A percentile compares a stretch with the other conserved stretches of the same genome.
Evolutionary conservation across 2,797 vertebrate genomes (phyloP).

Genomic region (Numenius phaeopus): DNA sequence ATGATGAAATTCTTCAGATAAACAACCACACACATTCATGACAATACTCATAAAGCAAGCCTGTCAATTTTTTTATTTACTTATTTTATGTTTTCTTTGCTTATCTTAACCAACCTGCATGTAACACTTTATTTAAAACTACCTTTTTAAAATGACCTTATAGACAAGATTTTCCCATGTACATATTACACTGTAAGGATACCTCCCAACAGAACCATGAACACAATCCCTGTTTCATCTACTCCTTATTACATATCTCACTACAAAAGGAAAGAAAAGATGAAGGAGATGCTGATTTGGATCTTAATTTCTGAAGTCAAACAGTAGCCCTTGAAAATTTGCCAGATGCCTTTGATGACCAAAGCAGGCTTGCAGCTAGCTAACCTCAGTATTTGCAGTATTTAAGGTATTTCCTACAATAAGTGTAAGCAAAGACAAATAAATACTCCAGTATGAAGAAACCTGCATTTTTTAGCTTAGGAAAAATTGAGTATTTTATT

Average conservation of each 20-base stretch:
- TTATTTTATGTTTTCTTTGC: background rate
- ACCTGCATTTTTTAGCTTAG: background rate
- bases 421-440: background rate
- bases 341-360: background rate
- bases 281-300: background rate
- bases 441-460: background rate
- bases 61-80: background rate
- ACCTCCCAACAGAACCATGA: background rate
- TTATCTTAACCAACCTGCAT: background rate
- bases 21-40: background rate
- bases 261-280: background rate
- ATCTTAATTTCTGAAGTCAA: background rate
- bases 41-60: background rate
- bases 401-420: constrained; percentile 49
- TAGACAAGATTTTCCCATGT: background rate
- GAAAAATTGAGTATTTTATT: background rate
- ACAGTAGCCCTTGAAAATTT: background rate
- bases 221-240: background rate
- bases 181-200: background rate
- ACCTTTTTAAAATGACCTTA: background rate
- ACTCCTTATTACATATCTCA: background rate
- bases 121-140: background rate
- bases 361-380: background rate
- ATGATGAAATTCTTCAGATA: background rate
- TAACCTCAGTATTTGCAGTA: constrained; percentile 5